Evolutionary conservation across 2,888 invertebrate species (phyloP).

Genomic region (Pristionchus maxplancki): DNA sequence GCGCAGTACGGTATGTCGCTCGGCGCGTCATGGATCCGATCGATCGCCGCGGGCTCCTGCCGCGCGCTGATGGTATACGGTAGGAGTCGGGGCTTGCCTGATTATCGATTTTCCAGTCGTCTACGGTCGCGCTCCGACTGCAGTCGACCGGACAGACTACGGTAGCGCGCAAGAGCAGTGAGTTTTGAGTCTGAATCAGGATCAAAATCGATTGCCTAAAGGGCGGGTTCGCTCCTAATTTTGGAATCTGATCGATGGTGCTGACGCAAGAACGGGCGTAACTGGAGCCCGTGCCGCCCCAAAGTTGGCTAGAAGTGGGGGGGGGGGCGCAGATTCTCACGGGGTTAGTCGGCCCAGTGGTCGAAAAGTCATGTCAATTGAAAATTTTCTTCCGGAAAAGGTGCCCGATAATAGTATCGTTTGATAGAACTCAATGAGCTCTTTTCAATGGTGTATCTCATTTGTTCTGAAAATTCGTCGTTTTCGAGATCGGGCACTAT

Average conservation of each 20-base stretch:
- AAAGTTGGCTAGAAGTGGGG: not conserved
- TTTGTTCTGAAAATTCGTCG: too few species aligned
- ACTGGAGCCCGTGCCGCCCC: not conserved
- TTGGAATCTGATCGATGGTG: not conserved
- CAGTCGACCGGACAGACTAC: slow-evolving; percentile 40
- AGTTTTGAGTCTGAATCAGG: not conserved
- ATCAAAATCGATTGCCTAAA: not conserved
- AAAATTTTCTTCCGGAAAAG: too few species aligned
- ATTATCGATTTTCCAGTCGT: slow-evolving; percentile 13
- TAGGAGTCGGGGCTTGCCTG: not conserved
- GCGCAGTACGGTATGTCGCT: slow-evolving; percentile 1
- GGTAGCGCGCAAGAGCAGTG: slow-evolving; percentile 15
- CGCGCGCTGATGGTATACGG: slow-evolving; percentile 36
- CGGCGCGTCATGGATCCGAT: slow-evolving; percentile 36
- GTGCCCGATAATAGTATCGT: too few species aligned
- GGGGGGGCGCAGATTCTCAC: not conserved
- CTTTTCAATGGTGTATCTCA: too few species aligned
- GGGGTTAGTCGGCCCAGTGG: not conserved
- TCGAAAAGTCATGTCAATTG: too few species aligned
- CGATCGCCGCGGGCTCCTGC: slow-evolving; percentile 40
- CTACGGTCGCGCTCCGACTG: slow-evolving; percentile 5
- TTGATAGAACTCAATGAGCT: too few species aligned
- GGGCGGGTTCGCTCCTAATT: not conserved
- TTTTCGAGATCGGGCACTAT: too few species aligned
- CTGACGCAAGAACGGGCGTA: not conserved